Evolutionary conservation across 1,140 invertebrate species (phyloP).

Genomic region (Venturia canescens): DNA sequence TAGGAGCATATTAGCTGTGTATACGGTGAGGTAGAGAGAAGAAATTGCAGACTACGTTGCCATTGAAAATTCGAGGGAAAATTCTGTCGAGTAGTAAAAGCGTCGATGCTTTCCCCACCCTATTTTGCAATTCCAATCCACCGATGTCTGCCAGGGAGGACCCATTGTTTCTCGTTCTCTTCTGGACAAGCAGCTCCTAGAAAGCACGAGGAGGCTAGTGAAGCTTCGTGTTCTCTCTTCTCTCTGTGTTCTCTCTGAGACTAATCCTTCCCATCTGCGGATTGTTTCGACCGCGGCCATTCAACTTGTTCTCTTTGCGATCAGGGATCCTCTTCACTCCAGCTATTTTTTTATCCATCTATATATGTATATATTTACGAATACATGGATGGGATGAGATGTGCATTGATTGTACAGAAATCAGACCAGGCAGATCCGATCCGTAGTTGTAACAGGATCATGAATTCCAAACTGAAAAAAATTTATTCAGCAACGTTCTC

Average conservation of each 20-base stretch:
- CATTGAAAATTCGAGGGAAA: conserved; percentile 32
- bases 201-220: conserved; percentile 2
- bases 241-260: background rate
- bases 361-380: too few relatives aligned
- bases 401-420: too few relatives aligned
- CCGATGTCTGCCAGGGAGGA: conserved; percentile 33
- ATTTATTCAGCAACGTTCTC: too few relatives aligned
- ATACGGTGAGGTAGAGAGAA: background rate
- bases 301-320: background rate
- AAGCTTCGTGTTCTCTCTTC: conserved; percentile 26
- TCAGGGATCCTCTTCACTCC: background rate
- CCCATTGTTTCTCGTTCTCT: conserved; percentile 56
- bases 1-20: background rate
- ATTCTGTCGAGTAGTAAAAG: conserved; percentile 40
- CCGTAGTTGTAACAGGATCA: too few relatives aligned
- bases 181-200: conserved; percentile 25
- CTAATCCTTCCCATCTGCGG: background rate
- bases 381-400: too few relatives aligned
- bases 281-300: conserved; percentile 34
- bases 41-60: conserved; percentile 35
- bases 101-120: conserved; percentile 46
- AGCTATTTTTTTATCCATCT: background rate
- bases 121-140: conserved; percentile 60
- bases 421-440: too few relatives aligned
- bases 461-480: too few relatives aligned